phyloP scores from a whole-genome alignment of 2,113 vertebrate species.

The Sander vitreus region DNA sequence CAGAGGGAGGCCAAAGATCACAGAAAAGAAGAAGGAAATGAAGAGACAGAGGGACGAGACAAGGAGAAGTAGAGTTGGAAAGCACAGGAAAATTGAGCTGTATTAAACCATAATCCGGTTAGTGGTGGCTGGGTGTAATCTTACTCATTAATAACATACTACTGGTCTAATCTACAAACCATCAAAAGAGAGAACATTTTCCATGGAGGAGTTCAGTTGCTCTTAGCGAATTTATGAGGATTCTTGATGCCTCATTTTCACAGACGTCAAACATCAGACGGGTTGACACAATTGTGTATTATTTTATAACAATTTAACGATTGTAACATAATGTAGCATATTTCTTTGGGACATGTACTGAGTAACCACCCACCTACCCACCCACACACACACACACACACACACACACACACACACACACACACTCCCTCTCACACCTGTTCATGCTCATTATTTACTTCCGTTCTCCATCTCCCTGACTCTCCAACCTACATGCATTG shows the following conservation, averaged over 20 bases:
- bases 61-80: slow-evolving; percentile 34
- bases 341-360: not conserved
- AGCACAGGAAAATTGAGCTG: slow-evolving; percentile 60
- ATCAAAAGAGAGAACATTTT: slow-evolving; percentile 66
- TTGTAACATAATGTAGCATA: not conserved
- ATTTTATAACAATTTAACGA: too few relatives aligned
- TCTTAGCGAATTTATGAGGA: slow-evolving; percentile 53
- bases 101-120: slow-evolving; percentile 79
- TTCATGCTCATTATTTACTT: not conserved
- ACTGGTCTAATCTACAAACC: slow-evolving; percentile 69
- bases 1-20: slow-evolving; percentile 35
- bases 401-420: not conserved
- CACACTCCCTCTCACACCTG: not conserved
- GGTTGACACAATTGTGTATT: slow-evolving; percentile 37
- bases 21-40: slow-evolving; percentile 8
- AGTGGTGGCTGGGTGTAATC: slow-evolving; percentile 76
- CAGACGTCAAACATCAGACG: slow-evolving; percentile 56
- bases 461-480: not conserved
- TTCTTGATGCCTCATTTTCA: slow-evolving; percentile 62
- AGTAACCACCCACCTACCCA: not conserved
- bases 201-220: slow-evolving; percentile 56
- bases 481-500: not conserved
- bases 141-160: slow-evolving; percentile 75
- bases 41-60: slow-evolving; percentile 32
- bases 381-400: not conserved